Evolutionary conservation across 2,113 vertebrate genomes (phyloP), one percentile per base, ranked within the genome.

Genomic region (Campylomormyrus tamandua): DNA sequence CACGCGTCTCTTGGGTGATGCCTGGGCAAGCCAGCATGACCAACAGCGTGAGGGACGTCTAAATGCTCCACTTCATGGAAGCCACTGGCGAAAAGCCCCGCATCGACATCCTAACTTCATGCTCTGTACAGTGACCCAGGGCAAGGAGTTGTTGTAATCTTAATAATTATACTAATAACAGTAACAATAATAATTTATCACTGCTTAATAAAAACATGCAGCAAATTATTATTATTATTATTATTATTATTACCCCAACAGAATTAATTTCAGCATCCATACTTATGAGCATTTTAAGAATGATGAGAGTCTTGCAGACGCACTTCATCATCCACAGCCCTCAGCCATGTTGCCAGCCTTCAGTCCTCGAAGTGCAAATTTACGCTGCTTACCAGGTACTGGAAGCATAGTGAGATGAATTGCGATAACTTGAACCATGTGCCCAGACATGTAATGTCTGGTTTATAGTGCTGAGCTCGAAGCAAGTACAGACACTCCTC

Each of bases 1-100:
- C 53, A 84, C 39, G 3, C n/a, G 42, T 89, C 74, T 83, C 89
- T 27, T 10, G 89, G 56, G 56, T 52, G 89, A 86, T 5, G 15
- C 58, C 89, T 90, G 89, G 19, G 58, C 45, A 87, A 87, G 58
- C 83, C 89, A n/a, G 83, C 77, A 46, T 84, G 89, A 89, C 89
- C 50, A 77, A 19, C 50, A 84, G 56, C 19, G 77, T 89, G n/a
- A 50, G 58, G 27, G 10, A 62, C 46, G n/a, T 52, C 39, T 84
- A 89, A 89, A 89, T 31, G 24, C 74, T 89, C 10, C 4, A 35
- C 49, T 66, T 89, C 52, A 31, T 46, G 27, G 80, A 85, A 58
- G 42, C 50, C 56, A 7, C 89, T 39, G 42, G 42, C 13, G 15
- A 58, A 84, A 89, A 58, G 45, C 39, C 39, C 31, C 19, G 9